phyloP scores from a whole-genome alignment of 2,797 vertebrate genomes.

The Hozukius guyotensis region DNA sequence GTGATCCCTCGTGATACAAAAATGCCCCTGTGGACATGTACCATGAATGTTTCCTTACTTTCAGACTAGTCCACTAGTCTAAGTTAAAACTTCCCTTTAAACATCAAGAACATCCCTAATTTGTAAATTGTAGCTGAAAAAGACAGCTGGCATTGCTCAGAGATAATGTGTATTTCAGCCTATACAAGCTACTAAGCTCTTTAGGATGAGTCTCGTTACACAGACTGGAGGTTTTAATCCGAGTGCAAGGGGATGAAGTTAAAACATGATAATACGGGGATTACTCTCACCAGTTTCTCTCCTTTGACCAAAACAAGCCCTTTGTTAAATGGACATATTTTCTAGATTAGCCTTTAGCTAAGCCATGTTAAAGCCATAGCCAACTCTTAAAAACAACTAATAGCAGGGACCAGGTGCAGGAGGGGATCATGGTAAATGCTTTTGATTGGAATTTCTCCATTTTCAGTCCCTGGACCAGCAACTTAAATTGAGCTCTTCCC shows the following conservation, averaged over 20 bases:
- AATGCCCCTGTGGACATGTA: no score
- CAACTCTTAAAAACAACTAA: slow-evolving; percentile 13
- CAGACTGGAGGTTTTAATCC: slow-evolving; percentile 60
- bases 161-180: slow-evolving; percentile 15
- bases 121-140: not conserved
- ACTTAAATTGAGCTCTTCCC: not conserved
- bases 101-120: not conserved
- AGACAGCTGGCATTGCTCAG: not conserved
- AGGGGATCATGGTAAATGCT: slow-evolving; percentile 2
- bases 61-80: not conserved
- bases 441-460: not conserved
- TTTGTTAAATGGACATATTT: slow-evolving; percentile 39
- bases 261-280: slow-evolving; percentile 64
- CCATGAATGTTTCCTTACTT: not conserved
- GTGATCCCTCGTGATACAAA: no score
- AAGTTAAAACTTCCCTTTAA: not conserved
- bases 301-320: slow-evolving; percentile 50
- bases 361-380: slow-evolving; percentile 5
- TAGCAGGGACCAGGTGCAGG: not conserved
- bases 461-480: not conserved
- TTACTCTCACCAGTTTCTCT: slow-evolving; percentile 61
- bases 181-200: slow-evolving; percentile 46
- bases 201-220: slow-evolving; percentile 39
- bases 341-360: slow-evolving; percentile 35
- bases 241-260: slow-evolving; percentile 39